Percentiles rank a stretch among this genome's conserved stretches.
phyloP scores from a whole-genome alignment of 2,888 invertebrate genomes.

The Ophion costatus region DNA sequence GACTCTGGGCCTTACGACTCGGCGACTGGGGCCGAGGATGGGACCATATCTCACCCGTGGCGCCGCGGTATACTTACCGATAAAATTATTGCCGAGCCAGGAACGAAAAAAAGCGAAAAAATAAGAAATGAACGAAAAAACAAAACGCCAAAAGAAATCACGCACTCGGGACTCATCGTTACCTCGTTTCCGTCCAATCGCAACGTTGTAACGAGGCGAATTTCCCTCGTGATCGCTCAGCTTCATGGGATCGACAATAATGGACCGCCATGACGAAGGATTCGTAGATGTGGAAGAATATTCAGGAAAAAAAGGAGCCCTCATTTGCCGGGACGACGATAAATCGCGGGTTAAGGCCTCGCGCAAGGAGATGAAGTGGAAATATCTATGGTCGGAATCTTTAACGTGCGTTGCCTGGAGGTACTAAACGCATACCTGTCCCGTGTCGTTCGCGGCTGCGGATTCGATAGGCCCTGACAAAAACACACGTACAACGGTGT shows the following conservation, averaged over 20 bases:
- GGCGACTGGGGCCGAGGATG: constrained; percentile 35
- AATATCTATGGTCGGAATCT: neutral
- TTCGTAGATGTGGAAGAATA: no score
- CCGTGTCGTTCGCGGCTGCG: constrained; percentile 48
- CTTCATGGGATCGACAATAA: no score
- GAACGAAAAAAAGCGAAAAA: constrained; percentile 18
- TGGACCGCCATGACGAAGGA: no score
- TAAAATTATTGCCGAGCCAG: constrained; percentile 52
- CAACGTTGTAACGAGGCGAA: no score
- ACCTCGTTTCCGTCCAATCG: neutral
- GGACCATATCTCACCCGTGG: constrained; percentile 62
- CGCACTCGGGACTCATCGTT: constrained; percentile 18
- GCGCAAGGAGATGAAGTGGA: neutral
- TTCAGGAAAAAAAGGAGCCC: no score
- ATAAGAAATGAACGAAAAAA: neutral
- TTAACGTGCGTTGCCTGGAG: neutral
- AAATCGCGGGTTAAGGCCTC: no score
- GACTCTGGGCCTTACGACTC: constrained; percentile 32
- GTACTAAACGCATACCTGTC: constrained; percentile 39
- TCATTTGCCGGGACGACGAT: no score
- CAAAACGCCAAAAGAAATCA: neutral
- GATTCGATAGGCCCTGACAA: constrained; percentile 5
- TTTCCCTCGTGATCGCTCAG: no score
- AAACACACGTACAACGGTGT: constrained; percentile 15
- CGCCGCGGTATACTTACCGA: constrained; percentile 59